Percentiles rank a stretch among this genome's conserved stretches.
These are phyloP conservation scores for Alviniconcha strummeri DNA, from an alignment of 2,888 invertebrate species.

Conservation along the genomic window DNA sequence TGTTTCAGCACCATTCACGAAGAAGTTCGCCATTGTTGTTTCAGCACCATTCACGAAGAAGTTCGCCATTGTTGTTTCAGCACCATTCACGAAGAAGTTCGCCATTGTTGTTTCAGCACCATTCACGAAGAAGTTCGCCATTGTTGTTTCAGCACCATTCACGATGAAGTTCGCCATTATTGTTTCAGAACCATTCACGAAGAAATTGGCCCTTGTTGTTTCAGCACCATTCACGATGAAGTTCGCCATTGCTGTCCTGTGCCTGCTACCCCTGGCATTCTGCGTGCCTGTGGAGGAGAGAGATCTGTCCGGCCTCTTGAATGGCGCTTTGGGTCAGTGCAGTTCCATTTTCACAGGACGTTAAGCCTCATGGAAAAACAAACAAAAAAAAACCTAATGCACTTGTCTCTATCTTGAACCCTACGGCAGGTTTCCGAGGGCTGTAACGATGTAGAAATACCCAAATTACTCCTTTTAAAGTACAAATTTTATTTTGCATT, in stretches of 20 bases:
- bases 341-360: not conserved
- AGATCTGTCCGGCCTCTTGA: not conserved
- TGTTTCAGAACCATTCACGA: too few relatives aligned
- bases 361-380: not conserved
- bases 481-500: too few relatives aligned
- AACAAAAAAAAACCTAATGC: not conserved
- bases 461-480: too few relatives aligned
- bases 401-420: not conserved
- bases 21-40: too few relatives aligned
- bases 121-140: too few relatives aligned
- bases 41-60: too few relatives aligned
- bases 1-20: too few relatives aligned
- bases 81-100: not conserved
- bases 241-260: not conserved
- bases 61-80: not conserved
- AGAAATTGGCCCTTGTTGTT: not conserved
- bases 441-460: too few relatives aligned
- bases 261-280: not conserved
- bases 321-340: not conserved
- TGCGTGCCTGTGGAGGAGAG: not conserved
- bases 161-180: too few relatives aligned
- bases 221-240: not conserved
- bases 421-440: too few relatives aligned
- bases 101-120: not conserved
- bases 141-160: too few relatives aligned